phyloP scores from a whole-genome alignment of 2,888 invertebrate genomes.

The Hermaeophaga mercurialis region DNA sequence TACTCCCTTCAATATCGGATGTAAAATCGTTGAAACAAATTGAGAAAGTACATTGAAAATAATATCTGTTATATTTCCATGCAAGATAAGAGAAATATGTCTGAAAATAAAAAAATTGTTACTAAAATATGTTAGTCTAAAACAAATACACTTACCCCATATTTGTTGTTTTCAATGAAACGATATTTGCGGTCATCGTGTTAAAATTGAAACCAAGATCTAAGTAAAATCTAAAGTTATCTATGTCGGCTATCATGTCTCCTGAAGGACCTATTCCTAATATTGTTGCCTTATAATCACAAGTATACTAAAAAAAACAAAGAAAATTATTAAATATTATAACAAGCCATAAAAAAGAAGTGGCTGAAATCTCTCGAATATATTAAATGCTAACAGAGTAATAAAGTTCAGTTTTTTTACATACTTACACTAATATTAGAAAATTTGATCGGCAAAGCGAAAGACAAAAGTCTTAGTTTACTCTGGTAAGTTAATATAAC shows the following conservation, averaged over 20 bases:
- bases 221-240: constrained; percentile 14
- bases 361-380: too few relatives aligned
- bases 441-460: constrained; percentile 34
- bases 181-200: not conserved
- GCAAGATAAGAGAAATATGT: constrained; percentile 19
- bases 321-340: not conserved
- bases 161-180: constrained; percentile 9
- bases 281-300: constrained; percentile 3
- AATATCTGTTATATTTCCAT: constrained; percentile 29
- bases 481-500: constrained; percentile 45
- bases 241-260: not conserved
- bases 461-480: constrained; percentile 17
- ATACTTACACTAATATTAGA: constrained; percentile 33
- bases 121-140: not conserved
- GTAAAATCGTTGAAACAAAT: constrained; percentile 32
- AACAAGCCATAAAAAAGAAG: too few relatives aligned
- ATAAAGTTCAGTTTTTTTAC: too few relatives aligned
- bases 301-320: constrained; percentile 12
- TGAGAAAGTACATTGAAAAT: constrained; percentile 35
- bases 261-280: not conserved
- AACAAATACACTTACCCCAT: constrained; percentile 12
- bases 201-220: constrained; percentile 2
- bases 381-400: too few relatives aligned
- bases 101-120: constrained; percentile 18
- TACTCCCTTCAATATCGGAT: constrained; percentile 31